phyloP scores from a whole-genome alignment of 1,140 invertebrate genomes.

The Bombus waltoni region DNA sequence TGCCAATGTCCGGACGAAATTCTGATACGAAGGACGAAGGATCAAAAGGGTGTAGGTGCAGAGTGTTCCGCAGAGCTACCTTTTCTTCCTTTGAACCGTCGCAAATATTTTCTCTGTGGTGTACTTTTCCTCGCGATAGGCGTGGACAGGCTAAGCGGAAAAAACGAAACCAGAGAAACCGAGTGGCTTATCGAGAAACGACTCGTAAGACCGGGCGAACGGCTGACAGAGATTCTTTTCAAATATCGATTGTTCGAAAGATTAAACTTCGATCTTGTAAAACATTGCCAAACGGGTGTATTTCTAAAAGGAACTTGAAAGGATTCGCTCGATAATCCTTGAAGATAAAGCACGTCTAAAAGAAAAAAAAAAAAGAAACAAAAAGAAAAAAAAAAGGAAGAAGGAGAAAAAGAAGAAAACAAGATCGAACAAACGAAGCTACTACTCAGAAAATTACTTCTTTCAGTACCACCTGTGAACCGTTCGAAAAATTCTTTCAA shows the following conservation, averaged over 20 bases:
- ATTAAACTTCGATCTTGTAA: too few species aligned
- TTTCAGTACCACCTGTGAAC: not conserved
- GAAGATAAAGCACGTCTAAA: too few species aligned
- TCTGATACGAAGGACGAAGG: not conserved
- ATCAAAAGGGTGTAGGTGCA: conserved; percentile 3
- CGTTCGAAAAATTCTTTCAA: not conserved
- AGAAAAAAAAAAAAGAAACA: too few species aligned
- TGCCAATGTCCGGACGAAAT: conserved; percentile 21
- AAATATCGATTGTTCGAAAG: not conserved
- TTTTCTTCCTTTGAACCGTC: conserved; percentile 17
- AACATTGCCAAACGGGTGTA: too few species aligned
- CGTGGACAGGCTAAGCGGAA: too few species aligned
- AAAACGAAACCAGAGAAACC: too few species aligned
- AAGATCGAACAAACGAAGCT: not conserved
- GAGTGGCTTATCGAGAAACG: not conserved
- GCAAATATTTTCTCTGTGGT: conserved; percentile 24
- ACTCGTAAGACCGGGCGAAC: not conserved
- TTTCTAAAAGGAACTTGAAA: too few species aligned
- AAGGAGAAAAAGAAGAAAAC: not conserved
- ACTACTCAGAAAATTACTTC: not conserved
- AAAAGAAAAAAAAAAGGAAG: too few species aligned
- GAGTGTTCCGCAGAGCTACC: not conserved
- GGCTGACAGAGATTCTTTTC: not conserved
- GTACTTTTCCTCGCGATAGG: not conserved
- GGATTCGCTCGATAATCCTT: too few species aligned